phyloP scores from a whole-genome alignment of 2,113 vertebrate genomes.

The Leptobrachium ailaonicum region DNA sequence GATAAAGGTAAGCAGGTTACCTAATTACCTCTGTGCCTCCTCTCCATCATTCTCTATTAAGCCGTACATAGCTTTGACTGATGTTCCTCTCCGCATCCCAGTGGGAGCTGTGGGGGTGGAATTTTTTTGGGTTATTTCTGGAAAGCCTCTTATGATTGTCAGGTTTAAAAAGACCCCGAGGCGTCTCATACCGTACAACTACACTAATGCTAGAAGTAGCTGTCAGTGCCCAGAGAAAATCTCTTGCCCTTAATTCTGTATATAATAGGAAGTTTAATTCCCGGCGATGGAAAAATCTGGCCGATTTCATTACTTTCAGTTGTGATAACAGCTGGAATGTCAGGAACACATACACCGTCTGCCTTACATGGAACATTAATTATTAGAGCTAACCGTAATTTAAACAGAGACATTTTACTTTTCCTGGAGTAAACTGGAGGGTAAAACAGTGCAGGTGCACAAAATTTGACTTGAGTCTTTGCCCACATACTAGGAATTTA shows the following conservation, averaged over 20 bases:
- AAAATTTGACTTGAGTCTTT: slow-evolving; percentile 11
- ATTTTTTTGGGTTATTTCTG: slow-evolving; percentile 36
- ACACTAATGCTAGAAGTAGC: slow-evolving; percentile 20
- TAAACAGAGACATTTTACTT: slow-evolving; percentile 7
- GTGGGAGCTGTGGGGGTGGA: slow-evolving; percentile 14
- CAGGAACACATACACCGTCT: background rate
- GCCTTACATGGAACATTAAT: slow-evolving; percentile 4
- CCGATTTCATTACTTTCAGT: background rate
- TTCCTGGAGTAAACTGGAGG: background rate
- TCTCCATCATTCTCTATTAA: slow-evolving; percentile 39
- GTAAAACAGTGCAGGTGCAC: slow-evolving; percentile 14
- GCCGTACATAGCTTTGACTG: slow-evolving; percentile 26
- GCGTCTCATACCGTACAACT: slow-evolving; percentile 32
- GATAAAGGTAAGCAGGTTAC: slow-evolving; percentile 36
- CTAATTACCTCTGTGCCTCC: slow-evolving; percentile 31
- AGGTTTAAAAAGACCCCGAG: slow-evolving; percentile 41
- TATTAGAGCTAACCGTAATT: background rate
- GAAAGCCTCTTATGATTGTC: slow-evolving; percentile 36
- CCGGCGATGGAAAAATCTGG: background rate
- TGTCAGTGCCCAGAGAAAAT: slow-evolving; percentile 15
- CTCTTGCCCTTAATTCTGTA: background rate
- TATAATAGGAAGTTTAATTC: background rate
- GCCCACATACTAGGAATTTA: background rate
- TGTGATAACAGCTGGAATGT: too few species aligned
- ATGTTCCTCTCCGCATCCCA: slow-evolving; percentile 29